Base-by-base conservation (phyloP, 2,888 invertebrate species). In the Drosophila neonasuta region DNA sequence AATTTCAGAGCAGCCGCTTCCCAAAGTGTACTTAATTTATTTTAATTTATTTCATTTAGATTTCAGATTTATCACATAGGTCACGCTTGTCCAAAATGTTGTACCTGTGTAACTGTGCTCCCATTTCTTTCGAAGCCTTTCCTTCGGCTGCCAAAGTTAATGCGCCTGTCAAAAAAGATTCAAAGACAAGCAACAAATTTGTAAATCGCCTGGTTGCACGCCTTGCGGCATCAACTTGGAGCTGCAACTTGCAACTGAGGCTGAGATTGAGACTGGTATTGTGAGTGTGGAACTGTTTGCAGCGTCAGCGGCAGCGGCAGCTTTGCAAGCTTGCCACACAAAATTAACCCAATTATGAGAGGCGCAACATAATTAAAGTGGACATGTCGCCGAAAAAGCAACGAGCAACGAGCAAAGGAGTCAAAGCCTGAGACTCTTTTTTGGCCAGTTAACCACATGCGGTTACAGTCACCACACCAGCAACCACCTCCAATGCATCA, bases 281-380 rank as follows among this genome's bases (percentile, higher is more conserved):
- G 45, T 2, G 15, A 41, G 20, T 29, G 20, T 29, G 34, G 15
- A n/a, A 29, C 29, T 36, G 46, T 41, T 54, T 24, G 24, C 24
- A 24, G 68, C 20, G 3, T 0, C 20, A 17, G 13, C 17, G 3
- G 17, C 17, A 20, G 20, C 45, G 54, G 61, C 17, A 44, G 39
- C 57, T 65, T 61, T 70, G 61, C 57, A 41, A 15, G 65, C 50
- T 80, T 84, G 86, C 85, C 81, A 75, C 75, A 71, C 70, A 82
- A 87, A 76, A 78, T 83, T 84, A 84, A 87, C 84, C 88, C 84
- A 84, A 84, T 84, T 84, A 84, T 87, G 78, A 75, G 66, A 79
- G 73, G 76, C 78, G 78, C 76, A 84, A 84, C 73, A 83, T 80
- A 83, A 87, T 87, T 75, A 83, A 83, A 78, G 68, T 74, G 71